Conservation (phyloP, 2,888 invertebrate genomes). For the Drosophila suboccidentalis region DNA sequence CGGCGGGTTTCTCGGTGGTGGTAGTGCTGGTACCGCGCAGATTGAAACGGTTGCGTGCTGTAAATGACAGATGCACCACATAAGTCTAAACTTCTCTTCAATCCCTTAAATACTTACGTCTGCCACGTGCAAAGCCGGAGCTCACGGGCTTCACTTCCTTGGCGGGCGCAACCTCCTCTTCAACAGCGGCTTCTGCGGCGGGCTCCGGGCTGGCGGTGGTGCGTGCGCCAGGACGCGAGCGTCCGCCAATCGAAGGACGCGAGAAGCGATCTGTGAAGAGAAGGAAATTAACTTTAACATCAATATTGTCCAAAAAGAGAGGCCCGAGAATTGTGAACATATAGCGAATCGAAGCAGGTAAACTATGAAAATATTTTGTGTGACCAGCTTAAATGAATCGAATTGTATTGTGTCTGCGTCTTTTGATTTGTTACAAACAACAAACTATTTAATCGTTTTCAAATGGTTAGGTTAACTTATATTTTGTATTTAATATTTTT, state of each 20-base stretch:
- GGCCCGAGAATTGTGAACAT: no score
- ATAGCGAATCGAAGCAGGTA: no score
- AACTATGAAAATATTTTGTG: no score
- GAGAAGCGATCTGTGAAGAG: constrained; percentile 82
- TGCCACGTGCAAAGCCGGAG: constrained; percentile 81
- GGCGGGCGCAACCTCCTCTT: constrained; percentile 74
- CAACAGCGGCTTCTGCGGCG: constrained; percentile 61
- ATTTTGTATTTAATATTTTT: not conserved
- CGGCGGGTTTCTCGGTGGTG: constrained; percentile 75
- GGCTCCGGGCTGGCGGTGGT: constrained; percentile 76
- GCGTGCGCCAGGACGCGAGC: constrained; percentile 75
- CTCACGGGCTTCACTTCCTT: constrained; percentile 83
- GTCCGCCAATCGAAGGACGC: constrained; percentile 84
- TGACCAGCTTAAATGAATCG: no score
- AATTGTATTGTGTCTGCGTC: no score
- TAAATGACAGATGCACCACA: not conserved
- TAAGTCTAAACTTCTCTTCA: not conserved
- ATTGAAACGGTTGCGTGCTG: constrained; percentile 85
- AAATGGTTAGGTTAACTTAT: no score
- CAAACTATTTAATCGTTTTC: no score
- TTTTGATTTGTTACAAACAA: no score
- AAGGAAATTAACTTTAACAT: not conserved
- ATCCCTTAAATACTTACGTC: constrained; percentile 75
- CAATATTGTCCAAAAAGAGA: no score
- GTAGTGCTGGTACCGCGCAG: constrained; percentile 83